Evolutionary conservation across 2,113 vertebrate genomes (phyloP), one percentile per base, ranked within the genome.

Genomic region (Anser brachyrhynchus): DNA sequence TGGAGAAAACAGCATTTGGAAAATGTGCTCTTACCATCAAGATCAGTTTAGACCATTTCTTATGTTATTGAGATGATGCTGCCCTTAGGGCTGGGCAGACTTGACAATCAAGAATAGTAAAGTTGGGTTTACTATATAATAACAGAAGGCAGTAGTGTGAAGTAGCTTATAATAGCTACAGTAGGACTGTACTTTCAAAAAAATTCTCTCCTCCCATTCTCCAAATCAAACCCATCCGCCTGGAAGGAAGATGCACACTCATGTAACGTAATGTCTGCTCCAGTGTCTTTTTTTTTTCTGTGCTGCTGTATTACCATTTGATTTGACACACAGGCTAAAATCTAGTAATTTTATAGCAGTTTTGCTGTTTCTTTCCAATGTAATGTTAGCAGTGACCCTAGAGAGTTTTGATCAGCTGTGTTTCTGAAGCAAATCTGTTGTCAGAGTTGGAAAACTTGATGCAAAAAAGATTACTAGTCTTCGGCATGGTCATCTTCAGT

Each of bases 1-100:
- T 5, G 8, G 69, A 89, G 83, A 93, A 70, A 90, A 44, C 72
- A 79, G 33, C 26, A 52, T 92, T 93, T 80, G 51, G 71, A 87
- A 95, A 97, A 87, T 58, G 67, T 76, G 70, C 62, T 90, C 74
- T 77, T 79, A 69, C 57, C 49, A 66, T 90, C 81, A 67, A 2
- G 4, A 43, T 23, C 33, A 58, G 66, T 80, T 96, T 87, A 74
- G 77, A 7, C 39, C 87, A 75, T 76, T 92, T 82, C 57, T 91
- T 29, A 15, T 49, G 23, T 65, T 76, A 26, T 31, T 95, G 91
- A 95, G 65, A 26, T 57, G 29, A 20, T 65, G 13, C 43, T 80
- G 33, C 35, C 21, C 22, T 82, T 85, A 25, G 19, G 19, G 7
- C 55, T 90, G 57, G 44, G 37, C 28, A 67, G 33, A 2, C 19